Base-by-base conservation (phyloP, 2,888 invertebrate species). In the Nomada lathburiana region DNA sequence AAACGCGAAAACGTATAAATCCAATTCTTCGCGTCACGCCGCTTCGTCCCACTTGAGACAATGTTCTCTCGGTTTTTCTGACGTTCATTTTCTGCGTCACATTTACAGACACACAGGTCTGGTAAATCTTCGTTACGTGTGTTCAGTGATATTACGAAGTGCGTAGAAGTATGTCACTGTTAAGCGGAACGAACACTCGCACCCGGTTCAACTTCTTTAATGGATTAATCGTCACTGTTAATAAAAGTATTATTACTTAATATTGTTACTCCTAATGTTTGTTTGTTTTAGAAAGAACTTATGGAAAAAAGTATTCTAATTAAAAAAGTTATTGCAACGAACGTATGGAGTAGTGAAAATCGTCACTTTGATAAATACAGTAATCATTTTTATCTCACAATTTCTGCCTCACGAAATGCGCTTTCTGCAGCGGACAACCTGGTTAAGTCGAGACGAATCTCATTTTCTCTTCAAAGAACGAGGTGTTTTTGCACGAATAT, bases 1-100 rank as follows among this genome's bases (percentile, higher is more conserved):
- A 69, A 59, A 69, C 52, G 29, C 57, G 11, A 63, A 44, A 63
- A 70, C 69, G 64, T 76, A 70, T 69, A 77, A 77, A 77, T 77
- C 59, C 62, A 79, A 79, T 63, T 42, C 69, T 69, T 64, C 44
- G 52, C 50, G 74, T 60, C 60, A 53, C 60, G 52, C 29, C 44
- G 36, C 36, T 36, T 1, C 36, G 52, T 11, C 52, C 9, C 79
- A 55, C 52, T 76, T 47, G 76, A 79, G 76, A 76, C 69, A 62
- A 74, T 59, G 69, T 60, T 52, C 44, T 52, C 44, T 50, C 69
- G 11, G 55, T 55, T 78, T 65, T 53, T 64, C 53, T 57, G 23
- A 11, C 42, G 47, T 59, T 76, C 69, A 53, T 79, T 76, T 59
- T 23, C 50, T 23, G 9, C 63, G 57, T 62, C 63, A 63, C 62